Evolutionary conservation across 2,888 invertebrate species (phyloP).

Genomic region (Eudemis profundana): DNA sequence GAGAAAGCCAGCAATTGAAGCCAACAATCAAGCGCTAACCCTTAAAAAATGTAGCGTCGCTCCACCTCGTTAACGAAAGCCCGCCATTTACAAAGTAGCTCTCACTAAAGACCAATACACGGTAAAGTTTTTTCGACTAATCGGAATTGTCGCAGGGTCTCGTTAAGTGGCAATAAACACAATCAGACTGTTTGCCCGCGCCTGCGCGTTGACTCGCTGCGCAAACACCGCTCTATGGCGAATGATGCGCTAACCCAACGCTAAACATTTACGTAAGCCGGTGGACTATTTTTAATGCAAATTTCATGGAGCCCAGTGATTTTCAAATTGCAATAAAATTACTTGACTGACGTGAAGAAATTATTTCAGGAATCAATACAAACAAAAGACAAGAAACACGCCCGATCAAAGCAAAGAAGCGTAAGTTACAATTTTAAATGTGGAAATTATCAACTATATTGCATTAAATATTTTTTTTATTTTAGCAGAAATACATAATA

Average conservation of each 20-base stretch:
- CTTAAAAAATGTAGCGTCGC: conserved; percentile 32
- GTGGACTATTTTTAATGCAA: conserved; percentile 49
- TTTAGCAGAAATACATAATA: too few relatives aligned
- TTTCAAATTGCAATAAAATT: neutral
- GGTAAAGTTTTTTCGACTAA: conserved; percentile 78
- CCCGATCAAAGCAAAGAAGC: neutral
- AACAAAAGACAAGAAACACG: too few relatives aligned
- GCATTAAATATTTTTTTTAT: too few relatives aligned
- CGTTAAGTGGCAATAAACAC: conserved; percentile 85
- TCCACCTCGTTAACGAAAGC: conserved; percentile 51
- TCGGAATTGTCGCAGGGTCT: conserved; percentile 79
- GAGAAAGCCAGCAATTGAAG: conserved; percentile 11
- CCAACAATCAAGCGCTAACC: conserved; percentile 16
- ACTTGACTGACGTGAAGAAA: neutral
- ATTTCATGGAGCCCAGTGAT: conserved; percentile 7
- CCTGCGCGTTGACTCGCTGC: conserved; percentile 73
- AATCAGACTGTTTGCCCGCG: conserved; percentile 79
- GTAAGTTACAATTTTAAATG: too few relatives aligned
- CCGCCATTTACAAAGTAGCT: conserved; percentile 77
- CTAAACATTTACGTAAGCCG: conserved; percentile 75
- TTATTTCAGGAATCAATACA: neutral
- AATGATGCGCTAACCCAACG: conserved; percentile 73
- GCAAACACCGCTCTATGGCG: conserved; percentile 70
- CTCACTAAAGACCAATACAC: conserved; percentile 74
- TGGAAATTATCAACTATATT: too few relatives aligned